These are phyloP conservation scores for Neomicropteryx cornuta DNA, from an alignment of 1,140 invertebrate species.

Conservation along the genomic window DNA sequence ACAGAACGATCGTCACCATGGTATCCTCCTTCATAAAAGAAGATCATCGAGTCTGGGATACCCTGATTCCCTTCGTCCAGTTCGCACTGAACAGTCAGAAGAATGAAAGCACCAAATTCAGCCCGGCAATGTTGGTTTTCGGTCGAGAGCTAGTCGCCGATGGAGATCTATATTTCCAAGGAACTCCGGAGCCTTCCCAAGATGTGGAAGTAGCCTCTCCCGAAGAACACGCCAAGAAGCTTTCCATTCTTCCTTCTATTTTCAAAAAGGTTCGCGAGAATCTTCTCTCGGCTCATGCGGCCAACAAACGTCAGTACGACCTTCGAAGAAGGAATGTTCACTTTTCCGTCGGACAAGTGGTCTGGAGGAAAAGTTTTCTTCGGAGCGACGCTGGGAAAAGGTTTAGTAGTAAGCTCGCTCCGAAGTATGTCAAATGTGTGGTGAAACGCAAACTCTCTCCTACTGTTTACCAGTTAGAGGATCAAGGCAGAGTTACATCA, in stretches of 20 bases:
- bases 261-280: neutral
- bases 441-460: neutral
- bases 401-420: neutral
- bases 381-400: neutral
- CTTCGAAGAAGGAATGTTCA: neutral
- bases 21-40: conserved; percentile 20
- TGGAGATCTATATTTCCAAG: neutral
- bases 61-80: conserved; percentile 17
- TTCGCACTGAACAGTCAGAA: conserved; percentile 20
- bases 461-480: neutral
- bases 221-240: neutral
- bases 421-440: neutral
- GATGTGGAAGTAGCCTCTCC: neutral
- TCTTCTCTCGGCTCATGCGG: neutral
- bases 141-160: conserved; percentile 7
- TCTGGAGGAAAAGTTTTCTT: neutral
- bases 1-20: conserved; percentile 24
- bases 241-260: neutral
- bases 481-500: neutral
- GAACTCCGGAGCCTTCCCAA: neutral
- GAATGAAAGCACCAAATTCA: conserved; percentile 13
- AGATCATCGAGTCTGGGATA: conserved; percentile 27
- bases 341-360: neutral
- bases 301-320: neutral
- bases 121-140: conserved; percentile 11